Evolutionary conservation across 2,888 invertebrate species (phyloP), one percentile per base, ranked within the genome.

Genomic region (Allolobophora icterica): DNA sequence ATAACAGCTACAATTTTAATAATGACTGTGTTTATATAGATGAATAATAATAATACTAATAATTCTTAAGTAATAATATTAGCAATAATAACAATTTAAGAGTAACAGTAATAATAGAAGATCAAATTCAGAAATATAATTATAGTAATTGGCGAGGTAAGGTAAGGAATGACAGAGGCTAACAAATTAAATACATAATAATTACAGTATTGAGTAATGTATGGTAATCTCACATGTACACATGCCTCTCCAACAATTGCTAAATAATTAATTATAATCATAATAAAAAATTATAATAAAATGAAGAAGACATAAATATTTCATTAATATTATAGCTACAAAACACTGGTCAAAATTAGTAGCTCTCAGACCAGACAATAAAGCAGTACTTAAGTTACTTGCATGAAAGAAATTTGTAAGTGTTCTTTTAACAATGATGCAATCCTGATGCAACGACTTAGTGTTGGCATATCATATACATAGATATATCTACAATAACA

Each of bases 121-220:
- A 11, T 30, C 52, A 24, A 30, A 58, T 30, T 58, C 58, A 30
- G 58, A 58, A 24, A 24, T 71, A 13, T 71, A 71, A 71, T 71
- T 71, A n/a, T 71, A n/a, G 13, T 71, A 71, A n/a, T 71, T n/a
- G 71, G 71, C 13, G 24, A 13, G 45, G 11, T 58, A 4, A 58
- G 58, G 58, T 58, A 30, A 71, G 4, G n/a, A 30, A 71, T n/a
- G 17, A 71, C n/a, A 71, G 71, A 71, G 71, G 71, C 71, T 71
- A 71, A 71, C 71, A 71, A n/a, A 71, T 71, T n/a, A 71, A 71
- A 71, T 71, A 71, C 71, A 71, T 71, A 71, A 71, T 71, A 52
- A 52, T 52, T 11, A 24, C 52, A 52, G 52, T 52, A 52, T 52
- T 13, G n/a, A n/a, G 71, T 71, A 71, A 71, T 71, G 71, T 71